phyloP scores from a whole-genome alignment of 2,888 invertebrate species.

The Melieria omissa region DNA sequence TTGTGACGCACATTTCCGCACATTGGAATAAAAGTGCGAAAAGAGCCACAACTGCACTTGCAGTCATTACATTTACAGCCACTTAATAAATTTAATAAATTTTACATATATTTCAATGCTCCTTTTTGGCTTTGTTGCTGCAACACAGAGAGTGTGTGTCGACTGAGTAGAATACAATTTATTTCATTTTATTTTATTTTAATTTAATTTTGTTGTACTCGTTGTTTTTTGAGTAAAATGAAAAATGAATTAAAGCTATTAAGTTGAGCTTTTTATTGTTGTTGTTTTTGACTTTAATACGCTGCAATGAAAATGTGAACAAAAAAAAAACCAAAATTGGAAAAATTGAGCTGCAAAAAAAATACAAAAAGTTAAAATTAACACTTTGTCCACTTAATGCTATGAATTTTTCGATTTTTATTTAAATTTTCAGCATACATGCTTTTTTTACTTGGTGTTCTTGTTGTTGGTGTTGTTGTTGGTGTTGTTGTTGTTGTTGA shows the following conservation, averaged over 20 bases:
- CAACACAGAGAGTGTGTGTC: conserved; percentile 24
- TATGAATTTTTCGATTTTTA: conserved; percentile 30
- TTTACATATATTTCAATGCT: conserved; percentile 5
- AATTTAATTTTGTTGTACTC: conserved; percentile 16
- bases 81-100: conserved; percentile 37
- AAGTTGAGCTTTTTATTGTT: background rate
- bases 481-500: conserved; percentile 19
- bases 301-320: too few species aligned
- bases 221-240: conserved; percentile 7
- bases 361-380: conserved; percentile 9
- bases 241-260: conserved; percentile 34
- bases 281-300: too few species aligned
- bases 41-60: background rate
- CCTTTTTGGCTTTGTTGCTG: background rate
- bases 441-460: conserved; percentile 24
- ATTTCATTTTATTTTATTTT: conserved; percentile 24
- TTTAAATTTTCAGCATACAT: conserved; percentile 26
- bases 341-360: conserved; percentile 11
- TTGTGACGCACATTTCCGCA: too few species aligned
- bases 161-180: conserved; percentile 30
- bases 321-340: background rate
- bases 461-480: conserved; percentile 21
- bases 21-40: too few species aligned
- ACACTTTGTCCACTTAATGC: conserved; percentile 30
- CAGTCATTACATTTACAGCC: conserved; percentile 29